Conservation (phyloP, 2,797 vertebrate genomes). For the Knipowitschia caucasica region DNA sequence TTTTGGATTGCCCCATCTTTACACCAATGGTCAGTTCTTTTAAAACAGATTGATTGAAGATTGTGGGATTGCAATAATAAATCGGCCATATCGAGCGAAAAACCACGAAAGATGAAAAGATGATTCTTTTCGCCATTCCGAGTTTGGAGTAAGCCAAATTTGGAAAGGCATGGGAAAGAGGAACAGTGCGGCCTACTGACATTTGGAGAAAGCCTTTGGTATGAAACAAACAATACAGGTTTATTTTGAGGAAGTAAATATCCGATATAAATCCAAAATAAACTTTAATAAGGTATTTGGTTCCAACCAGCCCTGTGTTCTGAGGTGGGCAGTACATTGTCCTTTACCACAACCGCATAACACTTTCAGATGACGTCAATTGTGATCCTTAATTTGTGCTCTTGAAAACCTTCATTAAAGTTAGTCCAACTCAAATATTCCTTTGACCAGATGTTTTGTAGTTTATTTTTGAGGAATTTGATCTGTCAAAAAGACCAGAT, state of each 20-base stretch:
- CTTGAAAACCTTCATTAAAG: too few relatives aligned
- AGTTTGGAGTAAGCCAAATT: too few relatives aligned
- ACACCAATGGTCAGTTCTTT: conserved; percentile 20
- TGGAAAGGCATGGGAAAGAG: neutral
- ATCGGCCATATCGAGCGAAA: neutral
- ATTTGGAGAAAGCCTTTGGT: neutral
- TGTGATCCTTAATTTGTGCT: too few relatives aligned
- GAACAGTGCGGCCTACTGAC: neutral
- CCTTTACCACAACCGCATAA: too few relatives aligned
- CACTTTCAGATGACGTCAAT: too few relatives aligned
- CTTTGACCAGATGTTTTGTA: too few relatives aligned
- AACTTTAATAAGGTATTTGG: neutral
- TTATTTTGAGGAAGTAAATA: neutral
- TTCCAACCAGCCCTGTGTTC: neutral
- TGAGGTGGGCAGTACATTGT: too few relatives aligned
- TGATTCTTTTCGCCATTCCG: too few relatives aligned
- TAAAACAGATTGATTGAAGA: neutral
- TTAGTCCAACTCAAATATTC: too few relatives aligned
- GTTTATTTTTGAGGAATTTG: too few relatives aligned
- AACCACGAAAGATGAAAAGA: neutral
- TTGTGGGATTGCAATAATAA: neutral
- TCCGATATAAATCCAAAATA: neutral
- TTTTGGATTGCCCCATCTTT: conserved; percentile 47
- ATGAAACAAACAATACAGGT: neutral
- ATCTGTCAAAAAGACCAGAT: too few relatives aligned